These are phyloP conservation scores for Phengaris arion DNA, from an alignment of 2,888 invertebrate species.

Conservation along the genomic window DNA sequence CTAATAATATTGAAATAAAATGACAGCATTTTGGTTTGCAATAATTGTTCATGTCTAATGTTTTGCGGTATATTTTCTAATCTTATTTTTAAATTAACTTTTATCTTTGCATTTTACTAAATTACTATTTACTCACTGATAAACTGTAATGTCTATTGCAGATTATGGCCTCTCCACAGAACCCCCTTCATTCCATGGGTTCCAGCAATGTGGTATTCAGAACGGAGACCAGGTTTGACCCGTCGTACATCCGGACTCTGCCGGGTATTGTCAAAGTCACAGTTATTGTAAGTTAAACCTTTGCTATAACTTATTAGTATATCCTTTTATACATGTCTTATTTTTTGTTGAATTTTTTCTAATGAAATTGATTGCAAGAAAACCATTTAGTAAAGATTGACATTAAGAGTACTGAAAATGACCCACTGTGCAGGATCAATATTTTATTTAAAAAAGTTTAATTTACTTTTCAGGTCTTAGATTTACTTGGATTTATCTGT, in stretches of 20 bases:
- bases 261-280: conserved; percentile 59
- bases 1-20: no score
- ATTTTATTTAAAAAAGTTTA: no score
- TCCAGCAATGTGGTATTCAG: conserved; percentile 67
- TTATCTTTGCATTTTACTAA: background rate
- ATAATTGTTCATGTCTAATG: no score
- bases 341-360: background rate
- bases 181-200: conserved; percentile 57
- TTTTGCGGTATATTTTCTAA: no score
- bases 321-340: background rate
- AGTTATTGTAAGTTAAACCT: conserved; percentile 56
- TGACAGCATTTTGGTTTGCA: no score
- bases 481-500: conserved; percentile 89
- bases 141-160: conserved; percentile 16
- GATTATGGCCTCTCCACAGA: conserved; percentile 50
- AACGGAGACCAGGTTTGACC: conserved; percentile 61
- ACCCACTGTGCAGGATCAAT: background rate
- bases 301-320: background rate
- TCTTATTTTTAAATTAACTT: background rate
- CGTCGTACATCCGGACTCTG: conserved; percentile 57
- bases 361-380: no score
- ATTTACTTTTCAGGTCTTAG: conserved; percentile 77
- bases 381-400: background rate
- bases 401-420: no score
- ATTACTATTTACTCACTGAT: background rate